Base-by-base conservation (phyloP, 2,797 vertebrate species). In the Apogon hyalosoma region DNA sequence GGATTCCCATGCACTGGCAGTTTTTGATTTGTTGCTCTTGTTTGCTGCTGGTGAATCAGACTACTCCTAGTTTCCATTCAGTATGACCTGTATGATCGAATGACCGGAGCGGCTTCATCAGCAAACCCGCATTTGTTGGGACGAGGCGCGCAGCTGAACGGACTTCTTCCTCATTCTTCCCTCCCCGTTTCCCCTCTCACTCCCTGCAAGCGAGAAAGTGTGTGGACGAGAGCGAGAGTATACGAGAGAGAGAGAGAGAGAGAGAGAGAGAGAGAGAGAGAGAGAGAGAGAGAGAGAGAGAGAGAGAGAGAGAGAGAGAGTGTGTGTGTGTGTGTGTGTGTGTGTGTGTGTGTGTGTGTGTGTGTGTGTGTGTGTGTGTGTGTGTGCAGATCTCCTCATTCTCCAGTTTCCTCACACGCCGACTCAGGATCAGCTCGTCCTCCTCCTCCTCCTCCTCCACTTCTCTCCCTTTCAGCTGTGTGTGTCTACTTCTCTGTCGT, bases 161-260 rank as follows among this genome's bases (percentile, higher is more conserved):
- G 86, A 88, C 85, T 83, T 90, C 92, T 94, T 94, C 93, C 92
- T 93, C 93, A 93, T 94, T 93, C 93, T 92, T 93, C 77, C 85
- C 76, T 82, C 72, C 73, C 76, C 39, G 73, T 66, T 68, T 62
- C 31, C 64, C 52, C 75, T 66, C 62, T 79, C 54, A 28, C 74
- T 73, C 72, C 47, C 57, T 47, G 53, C 41, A 60, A 74, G 63
- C 68, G 71, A 76, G 73, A 52, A 56, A 42, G 36, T 54, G 52
- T 38, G 52, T 36, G 52, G 52, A 40, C 16, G 13, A 39, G 52
- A 55, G 52, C 40, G 36, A 55, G 52, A 36, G 33, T 24, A 24
- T 24, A 24, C 21, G 8, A 50, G 40, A 52, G 19, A 4, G 46
- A 19, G 63, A 13, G 40, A 41, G 41, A 43, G 41, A 15, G 41